Base-by-base conservation (phyloP, 1,140 invertebrate species). In the Drosophila setifemur region DNA sequence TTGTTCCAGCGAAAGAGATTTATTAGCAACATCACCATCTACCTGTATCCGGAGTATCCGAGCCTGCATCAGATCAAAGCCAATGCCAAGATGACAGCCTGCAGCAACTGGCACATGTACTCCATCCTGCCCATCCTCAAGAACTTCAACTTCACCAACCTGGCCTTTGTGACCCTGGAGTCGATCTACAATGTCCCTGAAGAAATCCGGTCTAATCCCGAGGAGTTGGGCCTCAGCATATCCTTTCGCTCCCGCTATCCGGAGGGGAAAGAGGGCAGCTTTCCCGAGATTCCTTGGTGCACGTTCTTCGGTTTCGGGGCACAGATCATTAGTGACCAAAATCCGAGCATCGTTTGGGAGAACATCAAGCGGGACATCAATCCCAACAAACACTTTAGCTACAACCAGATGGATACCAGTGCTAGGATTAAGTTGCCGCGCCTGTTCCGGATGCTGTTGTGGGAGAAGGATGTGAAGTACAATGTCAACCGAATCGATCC, bases 31-130 rank as follows among this genome's bases (percentile, higher is more conserved):
- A 42, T 77, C 1, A 63, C 54, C 0, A 45, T 89, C 7, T 70
- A 57, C 19, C 40, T 89, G 1, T 89, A 89, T 44, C 82, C 87
- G 14, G 23, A 54, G 4, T 74, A 68, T 12, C n/a, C 48, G 2
- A 33, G 4, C 4, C 39, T 37, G 0, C 21, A 49, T 26, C 21
- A 60, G 28, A 50, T 35, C 1, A 1, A 9, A 0, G 37, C 44
- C 2, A 40, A 14, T 7, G 55, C 48, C 4, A 67, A 61, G 14
- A 45, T 61, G 14, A 85, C 82, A 0, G 66, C 85, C 0, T 58
- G 40, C 47, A 73, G 55, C 6, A 9, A 54, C 0, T 89, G 87
- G 87, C 82, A 89, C 39, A 87, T 89, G 68, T 89, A 89, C 60
- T 77, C 87, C 4, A 73, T 89, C 11, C 31, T 89, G 44, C 87